Evolutionary conservation across 2,113 vertebrate genomes (phyloP), one percentile per base, ranked within the genome.

Genomic region (Oncorhynchus keta): DNA sequence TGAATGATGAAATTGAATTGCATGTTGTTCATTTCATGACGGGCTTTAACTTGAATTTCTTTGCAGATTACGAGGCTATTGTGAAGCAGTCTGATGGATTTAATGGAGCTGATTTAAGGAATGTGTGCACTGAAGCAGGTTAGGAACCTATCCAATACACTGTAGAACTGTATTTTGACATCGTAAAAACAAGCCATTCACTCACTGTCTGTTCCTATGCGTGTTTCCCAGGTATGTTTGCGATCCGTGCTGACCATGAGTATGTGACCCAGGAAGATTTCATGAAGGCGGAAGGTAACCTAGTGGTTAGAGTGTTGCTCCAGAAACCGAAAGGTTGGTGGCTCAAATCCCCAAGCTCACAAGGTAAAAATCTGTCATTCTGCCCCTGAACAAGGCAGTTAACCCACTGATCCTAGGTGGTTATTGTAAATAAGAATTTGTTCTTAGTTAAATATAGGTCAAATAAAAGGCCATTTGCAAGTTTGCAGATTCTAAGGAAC

Each of bases 71-170:
- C 89, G 95, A 97, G 94, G 95, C 95, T 68, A 96, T 97, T 73
- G 96, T 97, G 81, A 97, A 97, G 85, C 94, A 97, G 76, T 97
- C 95, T 7, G 95, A 96, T 79, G 95, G 95, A 61, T 97, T 97
- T 89, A 97, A 97, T 8, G 95, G 95, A 80, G 95, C 95, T 35
- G 95, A 97, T 84, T 81, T 97, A 82, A 95, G 95, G 87, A 97
- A 97, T 59, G 95, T 97, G 84, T 97, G 96, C 76, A 97, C 96
- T 79, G 96, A 97, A 93, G 95, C 95, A 94, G 95, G 95, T 96
- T 91, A 20, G 22, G 11, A 80, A 62, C 18, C 7, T 62, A 22
- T 62, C 12, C 18, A n/a, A 61, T 61, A n/a, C 59, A n/a, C 59
- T 61, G n/a, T 61, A 61, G 22, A 39, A 14, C 59, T 62, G 59